These are phyloP conservation scores for Hybognathus amarus DNA, from an alignment of 2,797 vertebrate genomes.

Conservation along the genomic window DNA sequence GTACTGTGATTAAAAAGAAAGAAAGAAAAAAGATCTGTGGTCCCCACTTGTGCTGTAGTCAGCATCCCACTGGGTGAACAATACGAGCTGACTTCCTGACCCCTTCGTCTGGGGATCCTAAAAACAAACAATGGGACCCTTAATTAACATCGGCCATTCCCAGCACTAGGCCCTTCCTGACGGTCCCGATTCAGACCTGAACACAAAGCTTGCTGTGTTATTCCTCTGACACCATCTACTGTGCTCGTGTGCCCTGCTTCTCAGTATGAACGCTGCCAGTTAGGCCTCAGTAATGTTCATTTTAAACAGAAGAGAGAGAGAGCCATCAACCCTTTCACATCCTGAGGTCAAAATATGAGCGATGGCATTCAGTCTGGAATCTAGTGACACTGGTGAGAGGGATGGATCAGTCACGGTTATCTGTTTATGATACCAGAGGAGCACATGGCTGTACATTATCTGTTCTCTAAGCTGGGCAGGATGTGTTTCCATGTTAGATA, in stretches of 20 bases:
- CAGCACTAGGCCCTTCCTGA: constrained; percentile 79
- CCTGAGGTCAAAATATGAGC: constrained; percentile 49
- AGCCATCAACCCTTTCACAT: constrained; percentile 38
- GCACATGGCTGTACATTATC: constrained; percentile 36
- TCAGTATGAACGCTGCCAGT: constrained; percentile 41
- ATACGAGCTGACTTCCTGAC: constrained; percentile 79
- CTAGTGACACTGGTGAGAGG: constrained; percentile 15
- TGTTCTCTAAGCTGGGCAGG: constrained; percentile 27
- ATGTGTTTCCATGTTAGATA: constrained; percentile 36
- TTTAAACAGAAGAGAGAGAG: constrained; percentile 46
- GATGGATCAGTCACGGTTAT: constrained; percentile 26
- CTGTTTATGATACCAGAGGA: constrained; percentile 24
- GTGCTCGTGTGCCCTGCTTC: constrained; percentile 50
- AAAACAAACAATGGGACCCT: constrained; percentile 79
- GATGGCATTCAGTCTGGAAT: constrained; percentile 37
- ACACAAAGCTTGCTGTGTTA: constrained; percentile 81
- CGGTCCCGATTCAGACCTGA: constrained; percentile 75
- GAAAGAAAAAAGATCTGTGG: constrained; percentile 46
- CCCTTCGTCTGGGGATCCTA: constrained; percentile 77
- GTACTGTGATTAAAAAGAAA: constrained; percentile 56
- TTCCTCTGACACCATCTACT: constrained; percentile 61
- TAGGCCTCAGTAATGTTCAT: constrained; percentile 47
- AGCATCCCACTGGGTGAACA: constrained; percentile 76
- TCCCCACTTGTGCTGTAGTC: constrained; percentile 70
- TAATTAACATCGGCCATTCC: constrained; percentile 81